These are phyloP conservation scores for Chaenogobius annularis DNA, from an alignment of 2,113 vertebrate genomes.

Conservation along the genomic window DNA sequence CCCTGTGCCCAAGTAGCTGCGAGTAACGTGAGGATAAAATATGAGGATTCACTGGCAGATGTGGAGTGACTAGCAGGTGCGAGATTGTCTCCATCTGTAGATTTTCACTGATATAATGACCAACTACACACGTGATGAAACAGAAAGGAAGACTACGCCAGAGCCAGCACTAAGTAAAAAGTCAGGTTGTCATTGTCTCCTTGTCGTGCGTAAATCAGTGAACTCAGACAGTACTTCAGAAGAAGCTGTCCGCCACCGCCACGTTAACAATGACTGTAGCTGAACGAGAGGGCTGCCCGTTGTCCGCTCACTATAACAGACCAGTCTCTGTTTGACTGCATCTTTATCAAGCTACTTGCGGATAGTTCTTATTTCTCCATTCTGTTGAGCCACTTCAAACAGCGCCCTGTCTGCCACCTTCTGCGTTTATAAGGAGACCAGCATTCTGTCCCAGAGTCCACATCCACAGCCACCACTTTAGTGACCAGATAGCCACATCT, in stretches of 20 bases:
- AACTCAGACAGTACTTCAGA: conserved; percentile 75
- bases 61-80: conserved; percentile 40
- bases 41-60: conserved; percentile 54
- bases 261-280: conserved; percentile 74
- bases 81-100: conserved; percentile 50
- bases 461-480: conserved; percentile 61
- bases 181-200: conserved; percentile 51
- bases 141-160: conserved; percentile 67
- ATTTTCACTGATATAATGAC: conserved; percentile 60
- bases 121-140: conserved; percentile 69
- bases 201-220: conserved; percentile 60
- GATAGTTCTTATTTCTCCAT: conserved; percentile 25
- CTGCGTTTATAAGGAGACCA: conserved; percentile 52
- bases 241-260: conserved; percentile 75
- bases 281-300: conserved; percentile 74
- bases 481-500: conserved; percentile 57
- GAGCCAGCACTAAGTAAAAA: conserved; percentile 29
- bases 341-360: conserved; percentile 59
- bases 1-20: conserved; percentile 32
- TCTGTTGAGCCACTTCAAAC: conserved; percentile 25
- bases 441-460: conserved; percentile 64
- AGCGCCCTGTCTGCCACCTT: conserved; percentile 40
- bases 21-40: conserved; percentile 57
- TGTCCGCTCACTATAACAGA: conserved; percentile 77
- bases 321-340: conserved; percentile 73